These are phyloP conservation scores for Amblyjoppa fuscipennis DNA, from an alignment of 2,888 invertebrate genomes.

Conservation along the genomic window DNA sequence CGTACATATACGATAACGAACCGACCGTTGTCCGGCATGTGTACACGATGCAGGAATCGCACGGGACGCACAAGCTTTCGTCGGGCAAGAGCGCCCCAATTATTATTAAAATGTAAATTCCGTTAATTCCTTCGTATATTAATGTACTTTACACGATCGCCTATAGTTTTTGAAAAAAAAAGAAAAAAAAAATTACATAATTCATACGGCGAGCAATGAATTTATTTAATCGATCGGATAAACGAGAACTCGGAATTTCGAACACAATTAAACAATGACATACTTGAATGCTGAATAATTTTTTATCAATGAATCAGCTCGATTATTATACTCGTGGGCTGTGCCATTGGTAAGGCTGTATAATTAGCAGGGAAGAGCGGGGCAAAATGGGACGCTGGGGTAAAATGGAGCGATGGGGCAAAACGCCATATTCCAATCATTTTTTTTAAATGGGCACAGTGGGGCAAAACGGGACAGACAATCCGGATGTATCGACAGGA, in stretches of 20 bases:
- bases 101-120: conserved; percentile 11
- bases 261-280: not conserved
- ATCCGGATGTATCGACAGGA: no score
- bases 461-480: no score
- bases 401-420: no score
- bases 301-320: no score
- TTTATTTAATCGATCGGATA: not conserved
- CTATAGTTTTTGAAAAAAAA: not conserved
- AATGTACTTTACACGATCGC: not conserved
- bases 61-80: not conserved
- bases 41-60: not conserved
- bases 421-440: no score
- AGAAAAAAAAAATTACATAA: not conserved
- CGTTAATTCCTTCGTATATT: not conserved
- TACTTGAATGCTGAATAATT: no score
- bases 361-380: no score
- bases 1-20: conserved; percentile 40
- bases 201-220: not conserved
- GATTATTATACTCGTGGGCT: no score
- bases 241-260: no score
- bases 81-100: not conserved
- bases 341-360: no score
- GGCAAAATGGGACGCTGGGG: no score
- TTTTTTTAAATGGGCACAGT: no score
- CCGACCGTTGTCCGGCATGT: conserved; percentile 8